Conservation (phyloP, 2,888 invertebrate species). For the Campoletis raptor region DNA sequence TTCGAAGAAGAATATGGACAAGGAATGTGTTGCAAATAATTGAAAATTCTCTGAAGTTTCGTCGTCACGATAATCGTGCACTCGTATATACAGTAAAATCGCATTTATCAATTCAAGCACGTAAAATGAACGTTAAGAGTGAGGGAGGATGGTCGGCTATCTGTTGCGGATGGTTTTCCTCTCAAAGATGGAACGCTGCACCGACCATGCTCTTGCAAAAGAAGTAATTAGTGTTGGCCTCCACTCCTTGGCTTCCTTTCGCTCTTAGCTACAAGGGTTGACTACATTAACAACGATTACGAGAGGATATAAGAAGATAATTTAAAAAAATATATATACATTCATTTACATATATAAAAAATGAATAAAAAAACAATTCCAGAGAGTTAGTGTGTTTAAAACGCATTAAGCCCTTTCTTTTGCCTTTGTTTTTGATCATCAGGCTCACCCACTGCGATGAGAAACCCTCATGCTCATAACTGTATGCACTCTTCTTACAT, state of each 20-base stretch:
- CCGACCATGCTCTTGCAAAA: constrained; percentile 33
- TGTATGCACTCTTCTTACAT: background rate
- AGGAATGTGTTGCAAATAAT: background rate
- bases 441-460: constrained; percentile 20
- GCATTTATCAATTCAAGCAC: constrained; percentile 28
- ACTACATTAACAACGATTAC: constrained; percentile 68
- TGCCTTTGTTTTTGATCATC: constrained; percentile 20
- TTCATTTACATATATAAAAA: background rate
- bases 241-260: constrained; percentile 3
- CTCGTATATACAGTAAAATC: background rate
- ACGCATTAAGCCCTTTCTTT: constrained; percentile 66
- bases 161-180: constrained; percentile 38
- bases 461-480: constrained; percentile 18
- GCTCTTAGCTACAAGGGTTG: constrained; percentile 55
- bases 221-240: constrained; percentile 65
- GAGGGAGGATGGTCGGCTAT: constrained; percentile 23
- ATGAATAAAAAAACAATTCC: background rate
- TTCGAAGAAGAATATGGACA: background rate
- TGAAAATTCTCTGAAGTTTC: constrained; percentile 1
- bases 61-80: background rate
- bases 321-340: background rate
- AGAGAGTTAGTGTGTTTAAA: constrained; percentile 59
- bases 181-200: constrained; percentile 58
- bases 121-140: constrained; percentile 28
- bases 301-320: constrained; percentile 51